Percentiles rank a stretch among this genome's conserved stretches.
Evolutionary conservation across 1,140 invertebrate genomes (phyloP).

Genomic region (Drosophila yakuba): DNA sequence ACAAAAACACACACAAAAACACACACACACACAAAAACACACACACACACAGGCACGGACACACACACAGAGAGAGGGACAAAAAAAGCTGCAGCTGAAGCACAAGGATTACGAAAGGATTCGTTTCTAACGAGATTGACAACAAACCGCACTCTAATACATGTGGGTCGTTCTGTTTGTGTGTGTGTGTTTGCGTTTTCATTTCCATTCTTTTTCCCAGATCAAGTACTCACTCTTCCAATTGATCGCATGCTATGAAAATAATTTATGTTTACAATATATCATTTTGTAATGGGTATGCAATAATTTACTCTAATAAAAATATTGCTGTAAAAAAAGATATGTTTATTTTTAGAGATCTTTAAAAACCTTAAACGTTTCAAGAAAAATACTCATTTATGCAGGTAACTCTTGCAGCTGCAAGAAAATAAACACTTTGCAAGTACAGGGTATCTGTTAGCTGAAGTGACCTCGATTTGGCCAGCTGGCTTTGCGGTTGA

Average conservation of each 20-base stretch:
- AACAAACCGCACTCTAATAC: slow-evolving; percentile 71
- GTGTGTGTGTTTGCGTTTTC: slow-evolving; percentile 39
- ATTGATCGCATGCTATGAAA: neutral
- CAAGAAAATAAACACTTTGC: neutral
- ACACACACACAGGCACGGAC: slow-evolving; percentile 27
- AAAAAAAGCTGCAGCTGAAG: slow-evolving; percentile 76
- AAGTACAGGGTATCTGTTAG: neutral
- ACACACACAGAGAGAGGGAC: neutral
- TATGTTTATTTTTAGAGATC: too few relatives aligned
- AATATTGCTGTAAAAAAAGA: too few relatives aligned
- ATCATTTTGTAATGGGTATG: too few relatives aligned
- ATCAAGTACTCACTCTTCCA: neutral
- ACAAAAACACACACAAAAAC: slow-evolving; percentile 68
- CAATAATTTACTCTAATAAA: too few relatives aligned
- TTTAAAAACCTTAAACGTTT: too few relatives aligned
- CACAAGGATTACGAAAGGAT: slow-evolving; percentile 82
- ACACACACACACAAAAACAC: neutral
- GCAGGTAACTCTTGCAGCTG: too few relatives aligned
- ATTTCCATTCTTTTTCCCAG: slow-evolving; percentile 28
- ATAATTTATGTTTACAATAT: too few relatives aligned
- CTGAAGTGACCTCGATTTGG: neutral
- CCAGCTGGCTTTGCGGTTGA: slow-evolving; percentile 22
- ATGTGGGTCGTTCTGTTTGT: neutral
- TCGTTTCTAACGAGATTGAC: slow-evolving; percentile 83
- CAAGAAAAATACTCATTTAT: too few relatives aligned